Evolutionary conservation across 2,888 invertebrate genomes (phyloP).

Genomic region (Cryptocephalus primarius): DNA sequence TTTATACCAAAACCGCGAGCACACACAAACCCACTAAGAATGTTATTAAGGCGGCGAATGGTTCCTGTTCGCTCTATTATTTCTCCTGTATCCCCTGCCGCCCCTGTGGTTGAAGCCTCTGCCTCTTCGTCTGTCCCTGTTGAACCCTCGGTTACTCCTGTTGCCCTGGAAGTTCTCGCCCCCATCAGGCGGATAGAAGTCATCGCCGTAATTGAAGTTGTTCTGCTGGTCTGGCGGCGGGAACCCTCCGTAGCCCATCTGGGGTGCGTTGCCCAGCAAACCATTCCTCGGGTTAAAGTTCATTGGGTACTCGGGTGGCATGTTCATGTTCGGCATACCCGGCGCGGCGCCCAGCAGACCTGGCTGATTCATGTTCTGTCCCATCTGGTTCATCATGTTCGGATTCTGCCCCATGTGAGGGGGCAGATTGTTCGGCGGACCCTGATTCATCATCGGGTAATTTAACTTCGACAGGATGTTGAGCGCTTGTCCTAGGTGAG

Average conservation of each 20-base stretch:
- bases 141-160: slow-evolving; percentile 26
- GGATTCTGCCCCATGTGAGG: slow-evolving; percentile 32
- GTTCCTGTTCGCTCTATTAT: slow-evolving; percentile 26
- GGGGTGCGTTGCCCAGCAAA: slow-evolving; percentile 25
- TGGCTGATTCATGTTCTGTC: slow-evolving; percentile 37
- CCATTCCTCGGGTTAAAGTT: slow-evolving; percentile 34
- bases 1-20: neutral
- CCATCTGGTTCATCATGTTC: slow-evolving; percentile 37
- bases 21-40: neutral
- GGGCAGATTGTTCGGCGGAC: slow-evolving; percentile 1
- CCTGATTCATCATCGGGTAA: slow-evolving; percentile 38
- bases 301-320: slow-evolving; percentile 30
- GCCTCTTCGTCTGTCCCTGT: slow-evolving; percentile 16
- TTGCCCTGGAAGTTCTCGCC: slow-evolving; percentile 25
- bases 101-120: slow-evolving; percentile 20
- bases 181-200: slow-evolving; percentile 32
- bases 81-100: slow-evolving; percentile 15
- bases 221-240: slow-evolving; percentile 24
- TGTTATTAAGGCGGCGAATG: slow-evolving; percentile 26
- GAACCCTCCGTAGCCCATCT: slow-evolving; percentile 11
- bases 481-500: slow-evolving; percentile 37
- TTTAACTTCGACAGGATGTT: slow-evolving; percentile 35
- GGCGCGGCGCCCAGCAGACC: slow-evolving; percentile 42
- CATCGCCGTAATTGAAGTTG: slow-evolving; percentile 37
- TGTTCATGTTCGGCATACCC: slow-evolving; percentile 32